Percentiles rank a stretch among this genome's conserved stretches.
phyloP scores from a whole-genome alignment of 2,113 vertebrate genomes.

The Psettodes erumei region DNA sequence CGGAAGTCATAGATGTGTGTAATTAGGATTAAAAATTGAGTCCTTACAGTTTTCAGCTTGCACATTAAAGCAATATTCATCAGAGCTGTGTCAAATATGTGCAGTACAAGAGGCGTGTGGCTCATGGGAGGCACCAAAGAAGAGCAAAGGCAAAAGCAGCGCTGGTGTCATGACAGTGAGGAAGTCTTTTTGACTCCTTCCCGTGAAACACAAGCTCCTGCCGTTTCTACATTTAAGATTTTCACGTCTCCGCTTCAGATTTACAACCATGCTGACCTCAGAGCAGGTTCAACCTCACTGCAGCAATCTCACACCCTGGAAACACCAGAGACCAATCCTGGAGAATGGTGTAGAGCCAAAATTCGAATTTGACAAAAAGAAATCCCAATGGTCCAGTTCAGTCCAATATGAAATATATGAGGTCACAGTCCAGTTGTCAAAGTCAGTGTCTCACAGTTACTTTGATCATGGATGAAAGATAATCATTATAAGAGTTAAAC shows the following conservation, averaged over 20 bases:
- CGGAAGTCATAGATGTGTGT: not conserved
- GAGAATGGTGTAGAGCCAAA: not conserved
- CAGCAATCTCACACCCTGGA: not conserved
- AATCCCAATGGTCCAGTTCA: not conserved
- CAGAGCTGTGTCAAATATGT: conserved; percentile 41
- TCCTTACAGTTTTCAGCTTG: not conserved
- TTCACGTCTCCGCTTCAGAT: conserved; percentile 40
- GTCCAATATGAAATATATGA: too few relatives aligned
- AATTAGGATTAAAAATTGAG: too few relatives aligned
- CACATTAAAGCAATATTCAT: conserved; percentile 50
- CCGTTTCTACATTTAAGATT: conserved; percentile 24
- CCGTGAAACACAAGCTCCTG: conserved; percentile 31
- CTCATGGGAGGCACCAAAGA: conserved; percentile 11
- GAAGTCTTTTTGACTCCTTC: conserved; percentile 29
- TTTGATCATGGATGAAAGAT: conserved; percentile 35
- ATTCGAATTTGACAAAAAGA: not conserved
- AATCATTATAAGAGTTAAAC: not conserved
- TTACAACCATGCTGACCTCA: conserved; percentile 1
- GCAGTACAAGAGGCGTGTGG: conserved; percentile 23
- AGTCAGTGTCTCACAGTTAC: not conserved
- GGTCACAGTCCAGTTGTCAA: not conserved
- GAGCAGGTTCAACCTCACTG: conserved; percentile 19
- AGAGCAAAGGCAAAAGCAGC: not conserved
- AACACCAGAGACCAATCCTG: not conserved
- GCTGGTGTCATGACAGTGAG: conserved; percentile 23